These are phyloP conservation scores for Schizotus pectinicornis DNA, from an alignment of 2,888 invertebrate species.

Conservation along the genomic window DNA sequence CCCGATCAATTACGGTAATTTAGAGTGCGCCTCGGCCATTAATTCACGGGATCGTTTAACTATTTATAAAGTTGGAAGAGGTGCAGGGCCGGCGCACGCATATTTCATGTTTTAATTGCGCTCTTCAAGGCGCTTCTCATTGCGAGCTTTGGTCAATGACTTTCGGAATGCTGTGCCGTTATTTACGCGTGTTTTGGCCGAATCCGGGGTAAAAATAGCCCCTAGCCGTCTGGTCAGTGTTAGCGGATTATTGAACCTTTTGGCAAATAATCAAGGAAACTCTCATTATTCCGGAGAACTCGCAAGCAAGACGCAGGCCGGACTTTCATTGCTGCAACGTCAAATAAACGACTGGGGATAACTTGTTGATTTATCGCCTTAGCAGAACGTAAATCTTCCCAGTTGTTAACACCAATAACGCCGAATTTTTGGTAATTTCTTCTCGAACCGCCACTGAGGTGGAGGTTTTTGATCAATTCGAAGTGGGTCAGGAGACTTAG, in stretches of 20 bases:
- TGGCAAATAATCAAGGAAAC: slow-evolving; percentile 33
- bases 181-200: slow-evolving; percentile 47
- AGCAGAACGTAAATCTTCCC: too few relatives aligned
- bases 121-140: slow-evolving; percentile 5
- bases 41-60: slow-evolving; percentile 21
- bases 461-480: too few relatives aligned
- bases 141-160: slow-evolving; percentile 38
- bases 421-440: too few relatives aligned
- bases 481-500: too few relatives aligned
- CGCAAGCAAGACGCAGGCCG: too few relatives aligned
- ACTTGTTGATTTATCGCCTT: too few relatives aligned
- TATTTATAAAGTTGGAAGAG: slow-evolving; percentile 26
- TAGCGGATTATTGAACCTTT: slow-evolving; percentile 55
- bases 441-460: too few relatives aligned
- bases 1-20: slow-evolving; percentile 28
- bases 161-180: slow-evolving; percentile 36
- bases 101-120: slow-evolving; percentile 34
- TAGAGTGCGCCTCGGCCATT: slow-evolving; percentile 28
- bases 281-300: too few relatives aligned
- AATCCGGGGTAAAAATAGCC: slow-evolving; percentile 53
- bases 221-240: slow-evolving; percentile 55
- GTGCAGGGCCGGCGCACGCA: slow-evolving; percentile 21
- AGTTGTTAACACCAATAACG: too few relatives aligned
- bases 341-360: too few relatives aligned
- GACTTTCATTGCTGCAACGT: too few relatives aligned